phyloP scores from a whole-genome alignment of 2,888 invertebrate species.

The Helicoverpa assulta region DNA sequence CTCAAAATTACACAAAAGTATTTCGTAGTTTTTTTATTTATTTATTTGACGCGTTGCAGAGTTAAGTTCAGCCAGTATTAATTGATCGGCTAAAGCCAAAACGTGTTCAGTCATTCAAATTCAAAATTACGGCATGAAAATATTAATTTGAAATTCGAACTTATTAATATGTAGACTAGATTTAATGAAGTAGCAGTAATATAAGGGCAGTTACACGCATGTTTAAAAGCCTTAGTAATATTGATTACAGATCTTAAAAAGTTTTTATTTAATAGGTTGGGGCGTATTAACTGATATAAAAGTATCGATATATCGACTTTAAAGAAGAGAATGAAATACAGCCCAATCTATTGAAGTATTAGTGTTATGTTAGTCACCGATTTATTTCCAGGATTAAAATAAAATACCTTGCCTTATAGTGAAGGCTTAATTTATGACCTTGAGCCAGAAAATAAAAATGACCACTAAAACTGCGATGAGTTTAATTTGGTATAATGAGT shows the following conservation, averaged over 20 bases:
- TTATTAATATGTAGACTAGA: conserved; percentile 49
- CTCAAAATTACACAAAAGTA: conserved; percentile 53
- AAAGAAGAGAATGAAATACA: conserved; percentile 3
- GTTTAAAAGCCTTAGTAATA: conserved; percentile 59
- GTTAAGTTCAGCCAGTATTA: conserved; percentile 53
- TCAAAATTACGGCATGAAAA: conserved; percentile 31
- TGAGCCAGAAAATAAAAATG: conserved; percentile 21
- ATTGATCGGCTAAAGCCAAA: conserved; percentile 34
- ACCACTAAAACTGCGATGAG: background rate
- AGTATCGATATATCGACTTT: background rate
- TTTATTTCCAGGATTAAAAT: conserved; percentile 16
- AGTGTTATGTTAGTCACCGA: conserved; percentile 20
- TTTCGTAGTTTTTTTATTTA: conserved; percentile 23
- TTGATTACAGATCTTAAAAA: conserved; percentile 45
- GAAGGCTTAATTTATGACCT: conserved; percentile 16
- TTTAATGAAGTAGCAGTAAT: conserved; percentile 33
- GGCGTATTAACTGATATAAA: conserved; percentile 12
- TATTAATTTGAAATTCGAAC: conserved; percentile 49
- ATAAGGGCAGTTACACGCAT: conserved; percentile 43
- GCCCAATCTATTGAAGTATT: conserved; percentile 18
- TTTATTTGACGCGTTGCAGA: conserved; percentile 37
- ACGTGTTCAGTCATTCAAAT: conserved; percentile 41
- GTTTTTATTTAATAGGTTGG: conserved; percentile 11
- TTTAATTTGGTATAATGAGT: no score
- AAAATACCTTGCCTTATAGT: conserved; percentile 6